Percentiles rank a stretch among this genome's conserved stretches.
Conservation (phyloP, 35 echinoderm and acorn worm genomes). For the Lytechinus pictus region DNA sequence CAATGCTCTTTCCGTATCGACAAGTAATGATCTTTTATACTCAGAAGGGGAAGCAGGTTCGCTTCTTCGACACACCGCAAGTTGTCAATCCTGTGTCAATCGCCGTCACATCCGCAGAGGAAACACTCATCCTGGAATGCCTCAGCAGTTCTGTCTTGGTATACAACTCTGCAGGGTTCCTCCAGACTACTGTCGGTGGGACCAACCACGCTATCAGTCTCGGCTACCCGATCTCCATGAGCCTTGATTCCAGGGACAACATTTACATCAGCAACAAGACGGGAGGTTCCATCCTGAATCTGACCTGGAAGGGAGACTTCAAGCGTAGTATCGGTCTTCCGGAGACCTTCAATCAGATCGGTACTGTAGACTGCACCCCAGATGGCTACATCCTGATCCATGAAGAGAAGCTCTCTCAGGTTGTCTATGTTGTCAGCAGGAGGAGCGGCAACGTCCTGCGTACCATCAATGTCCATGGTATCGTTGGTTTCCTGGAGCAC, state of each 20-base stretch:
- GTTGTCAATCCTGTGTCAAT: conserved; percentile 53
- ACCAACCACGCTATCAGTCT: conserved; percentile 31
- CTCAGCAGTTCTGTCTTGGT: conserved; percentile 59
- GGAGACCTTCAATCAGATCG: conserved; percentile 50
- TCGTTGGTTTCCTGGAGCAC: conserved; percentile 60
- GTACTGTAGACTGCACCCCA: conserved; percentile 45
- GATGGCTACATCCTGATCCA: conserved; percentile 70
- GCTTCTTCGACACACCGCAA: conserved; percentile 52
- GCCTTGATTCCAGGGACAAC: conserved; percentile 59
- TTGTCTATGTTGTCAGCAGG: conserved; percentile 60
- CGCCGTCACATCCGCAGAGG: conserved; percentile 48
- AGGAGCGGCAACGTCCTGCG: conserved; percentile 42
- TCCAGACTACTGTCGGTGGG: conserved; percentile 57
- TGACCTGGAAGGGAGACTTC: conserved; percentile 49
- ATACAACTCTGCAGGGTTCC: conserved; percentile 53
- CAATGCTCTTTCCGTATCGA: conserved; percentile 54
- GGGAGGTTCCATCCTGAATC: conserved; percentile 41
- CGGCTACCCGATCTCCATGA: conserved; percentile 59
- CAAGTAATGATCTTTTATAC: conserved; percentile 55
- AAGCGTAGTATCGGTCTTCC: conserved; percentile 27
- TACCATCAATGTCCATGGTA: conserved; percentile 59
- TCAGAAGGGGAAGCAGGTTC: conserved; percentile 45
- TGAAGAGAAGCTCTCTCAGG: conserved; percentile 63
- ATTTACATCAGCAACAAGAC: conserved; percentile 75
- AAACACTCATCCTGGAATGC: conserved; percentile 65